A percentile compares a stretch with the other conserved stretches of the same genome.
phyloP scores from a whole-genome alignment of 1,140 invertebrate genomes.

The Dinoponera quadriceps region DNA sequence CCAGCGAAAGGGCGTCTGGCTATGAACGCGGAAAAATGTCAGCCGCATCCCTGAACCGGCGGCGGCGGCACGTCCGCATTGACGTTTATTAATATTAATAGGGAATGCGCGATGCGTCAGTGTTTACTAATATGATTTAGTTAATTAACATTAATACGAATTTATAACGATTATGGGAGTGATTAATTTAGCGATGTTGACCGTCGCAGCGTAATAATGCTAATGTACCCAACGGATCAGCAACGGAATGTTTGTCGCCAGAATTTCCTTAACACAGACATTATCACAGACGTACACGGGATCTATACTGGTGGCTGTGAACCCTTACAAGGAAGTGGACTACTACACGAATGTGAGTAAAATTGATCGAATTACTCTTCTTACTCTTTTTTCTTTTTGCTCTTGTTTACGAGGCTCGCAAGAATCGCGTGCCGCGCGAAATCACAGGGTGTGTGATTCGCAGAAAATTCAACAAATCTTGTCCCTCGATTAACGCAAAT shows the following conservation, averaged over 20 bases:
- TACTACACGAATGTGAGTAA: slow-evolving; percentile 90
- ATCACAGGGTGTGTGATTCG: too few species aligned
- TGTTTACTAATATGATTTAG: too few species aligned
- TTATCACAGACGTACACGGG: slow-evolving; percentile 93
- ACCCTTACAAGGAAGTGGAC: slow-evolving; percentile 97
- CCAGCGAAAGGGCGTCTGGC: slow-evolving; percentile 42
- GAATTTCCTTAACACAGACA: slow-evolving; percentile 86
- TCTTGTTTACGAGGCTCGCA: background rate
- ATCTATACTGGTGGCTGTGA: slow-evolving; percentile 97
- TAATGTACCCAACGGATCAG: background rate
- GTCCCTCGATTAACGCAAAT: too few species aligned
- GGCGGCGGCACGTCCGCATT: slow-evolving; percentile 1
- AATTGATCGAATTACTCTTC: slow-evolving; percentile 11
- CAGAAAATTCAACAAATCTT: too few species aligned
- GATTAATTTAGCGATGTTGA: too few species aligned
- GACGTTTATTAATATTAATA: too few species aligned
- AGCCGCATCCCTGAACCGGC: slow-evolving; percentile 36
- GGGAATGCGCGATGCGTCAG: too few species aligned
- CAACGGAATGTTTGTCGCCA: slow-evolving; percentile 29
- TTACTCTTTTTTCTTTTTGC: slow-evolving; percentile 1
- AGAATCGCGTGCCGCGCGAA: too few species aligned
- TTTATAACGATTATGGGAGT: too few species aligned
- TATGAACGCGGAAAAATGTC: slow-evolving; percentile 63
- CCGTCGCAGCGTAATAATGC: background rate
- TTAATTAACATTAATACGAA: too few species aligned